Base-by-base conservation (phyloP, 1,140 invertebrate genomes). In the Penaeus chinensis region DNA sequence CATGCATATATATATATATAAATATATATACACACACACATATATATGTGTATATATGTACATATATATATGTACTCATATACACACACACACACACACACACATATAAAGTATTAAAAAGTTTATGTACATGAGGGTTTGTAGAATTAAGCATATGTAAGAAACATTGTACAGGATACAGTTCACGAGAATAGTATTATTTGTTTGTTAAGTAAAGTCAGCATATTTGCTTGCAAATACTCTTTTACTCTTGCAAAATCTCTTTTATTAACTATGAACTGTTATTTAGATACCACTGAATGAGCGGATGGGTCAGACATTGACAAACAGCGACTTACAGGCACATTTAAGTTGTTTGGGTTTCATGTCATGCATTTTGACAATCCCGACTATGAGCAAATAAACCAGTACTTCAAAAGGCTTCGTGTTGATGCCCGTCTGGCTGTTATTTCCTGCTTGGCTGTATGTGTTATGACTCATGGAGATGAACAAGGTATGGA, bases 381-480 rank as follows among this genome's bases (percentile, higher is more conserved):
- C 20, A 85, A 90, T 79, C 89, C 89, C 19, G 89, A 90, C 60
- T 63, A 82, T 63, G 77, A 88, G 13, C 74, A 90, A 54, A 74
- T 90, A 11, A 61, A 87, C 16, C 66, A 77, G n/a, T 82, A 78
- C 62, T 90, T 90, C 65, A 82, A 74, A 42, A 85, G 69, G 20
- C 69, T 90, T 32, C 76, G 86, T 7, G 54, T 85, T 20, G 84
- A 88, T 63, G 63, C 81, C 32, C 42, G 80, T 16, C 62, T 90
- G 7, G 85, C 85, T 18, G 69, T 82, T 24, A 84, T 90, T 37
- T 80, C 87, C 24, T 88, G 85, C 69, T 81, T 90, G 54, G 89
- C 77, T 27, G 87, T 90, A 22, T 90, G 89, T 66, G 66, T 90
- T 60, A 90, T 90, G 89, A 90, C 89, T 16, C 89, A 90, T 74